Conservation (phyloP, 2,113 vertebrate genomes). For the Gorsachius goisagi region DNA sequence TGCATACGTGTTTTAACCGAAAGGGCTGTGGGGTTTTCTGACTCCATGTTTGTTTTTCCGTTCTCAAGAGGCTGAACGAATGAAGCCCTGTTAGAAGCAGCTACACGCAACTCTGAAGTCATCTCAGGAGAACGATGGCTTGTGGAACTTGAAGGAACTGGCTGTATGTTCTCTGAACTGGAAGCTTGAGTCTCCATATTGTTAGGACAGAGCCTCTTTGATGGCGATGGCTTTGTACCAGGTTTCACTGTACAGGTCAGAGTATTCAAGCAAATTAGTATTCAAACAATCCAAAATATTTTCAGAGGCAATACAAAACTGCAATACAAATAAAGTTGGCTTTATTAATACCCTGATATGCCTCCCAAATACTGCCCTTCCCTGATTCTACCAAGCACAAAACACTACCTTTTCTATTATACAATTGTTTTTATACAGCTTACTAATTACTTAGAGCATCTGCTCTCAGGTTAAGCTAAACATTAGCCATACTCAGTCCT, state of each 20-base stretch:
- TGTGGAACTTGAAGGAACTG: background rate
- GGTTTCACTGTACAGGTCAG: constrained; percentile 71
- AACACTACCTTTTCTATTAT: background rate
- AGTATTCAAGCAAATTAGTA: background rate
- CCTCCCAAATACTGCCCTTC: background rate
- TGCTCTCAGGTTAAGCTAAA: background rate
- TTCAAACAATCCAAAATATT: background rate
- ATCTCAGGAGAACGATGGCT: constrained; percentile 46
- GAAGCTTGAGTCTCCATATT: constrained; percentile 61
- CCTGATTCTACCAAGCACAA: background rate
- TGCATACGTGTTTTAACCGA: constrained; percentile 88
- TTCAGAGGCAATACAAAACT: background rate
- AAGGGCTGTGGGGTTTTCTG: constrained; percentile 15
- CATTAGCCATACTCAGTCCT: background rate
- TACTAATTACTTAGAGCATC: background rate
- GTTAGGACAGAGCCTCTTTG: constrained; percentile 87
- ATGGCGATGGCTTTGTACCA: constrained; percentile 87
- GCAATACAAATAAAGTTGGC: background rate
- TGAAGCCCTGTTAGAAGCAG: background rate
- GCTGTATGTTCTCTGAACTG: constrained; percentile 79
- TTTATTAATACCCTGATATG: background rate
- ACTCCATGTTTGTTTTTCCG: constrained; percentile 10
- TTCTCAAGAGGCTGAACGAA: background rate
- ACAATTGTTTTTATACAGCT: background rate
- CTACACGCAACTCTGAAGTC: constrained; percentile 56